Base-by-base conservation (phyloP, 2,113 vertebrate genomes). In the Thymallus thymallus region DNA sequence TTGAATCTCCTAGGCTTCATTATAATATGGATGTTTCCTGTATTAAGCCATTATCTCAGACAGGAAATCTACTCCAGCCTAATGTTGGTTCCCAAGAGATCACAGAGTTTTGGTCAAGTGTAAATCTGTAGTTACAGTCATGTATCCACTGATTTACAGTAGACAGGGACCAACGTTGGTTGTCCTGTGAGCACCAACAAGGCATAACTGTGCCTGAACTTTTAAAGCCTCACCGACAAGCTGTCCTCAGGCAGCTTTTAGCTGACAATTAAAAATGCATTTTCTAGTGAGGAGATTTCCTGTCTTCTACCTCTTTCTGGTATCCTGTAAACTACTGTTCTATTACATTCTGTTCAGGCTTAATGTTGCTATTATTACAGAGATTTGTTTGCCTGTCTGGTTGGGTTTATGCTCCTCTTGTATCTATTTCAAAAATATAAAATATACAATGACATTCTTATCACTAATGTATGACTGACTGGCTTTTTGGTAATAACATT, bases 401-500 rank as follows among this genome's bases (percentile, higher is more conserved):
- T 80, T 70, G 51, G 69, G 77, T 65, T 82, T 83, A 84, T 84
- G 73, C 69, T 79, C 74, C 71, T 73, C 75, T 71, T 32, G 46
- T 76, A 80, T 70, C 51, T 69, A 67, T 67, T 79, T 73, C 80
- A 80, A 87, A 81, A 75, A 63, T 73, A 85, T 76, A 80, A 85
- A 87, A 81, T 78, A 82, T 82, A 74, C 84, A 80, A 72, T 71
- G 72, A 84, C 71, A 75, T 76, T 62, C 74, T 87, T 71, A 78
- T 85, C 80, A 84, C 80, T 87, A 82, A 85, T 85, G 76, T 82
- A 82, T 81, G 75, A 84, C 69, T 65, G 75, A 73, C 70, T 72
- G 60, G 71, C 68, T 76, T 70, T 80, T 84, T 76, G 73, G 69
- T 77, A 75, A 79, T 84, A 80, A 81, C 79, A 76, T 73, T 79